Base-by-base conservation (phyloP, 2,888 invertebrate genomes). In the Oxytorus armatus region DNA sequence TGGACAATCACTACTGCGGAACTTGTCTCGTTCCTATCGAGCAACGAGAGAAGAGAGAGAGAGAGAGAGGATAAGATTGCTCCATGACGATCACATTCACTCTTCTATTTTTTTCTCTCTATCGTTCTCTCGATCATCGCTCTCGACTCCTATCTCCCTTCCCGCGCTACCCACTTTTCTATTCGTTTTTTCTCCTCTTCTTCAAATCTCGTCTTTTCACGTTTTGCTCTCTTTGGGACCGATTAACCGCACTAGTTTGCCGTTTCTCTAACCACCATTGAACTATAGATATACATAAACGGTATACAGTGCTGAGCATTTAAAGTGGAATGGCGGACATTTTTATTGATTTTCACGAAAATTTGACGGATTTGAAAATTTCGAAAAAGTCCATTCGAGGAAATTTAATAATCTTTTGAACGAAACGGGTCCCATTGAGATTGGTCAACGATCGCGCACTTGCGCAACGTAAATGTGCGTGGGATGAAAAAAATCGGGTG, bases 1-100 rank as follows among this genome's bases (percentile, higher is more conserved):
- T 39, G 76, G 79, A 79, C 75, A 79, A 79, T 79, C 79, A 76
- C 75, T 75, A 76, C 76, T 79, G n/a, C n/a, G 79, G 65, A 79
- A 79, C 76, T 72, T 76, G 75, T 42, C 74, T 39, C 57, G 69
- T 57, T 33, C 69, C 25, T 55, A 16, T 29, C 18, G 55, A 39
- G 65, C 33, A 7, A 53, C 11, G 36, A 51, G 36, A 33, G 49
- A n/a, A 33, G 16, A n/a, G 36, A 47, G 47, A 72, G 47, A 25
- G 33, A 16, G 61, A 61, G 14, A 53, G 63, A 39, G 47, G 59
- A 75, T 68, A 29, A 77, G 81, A 81, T 83, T 77, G 79, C 73
- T 74, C 49, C 66, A 49, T 61, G 47, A 53, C 61, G 76, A 69
- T 75, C 72, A 76, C 75, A 29, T 44, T n/a, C 23, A 25, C 44